Conservation (phyloP, 2,113 vertebrate species). For the Lophura nycthemera region DNA sequence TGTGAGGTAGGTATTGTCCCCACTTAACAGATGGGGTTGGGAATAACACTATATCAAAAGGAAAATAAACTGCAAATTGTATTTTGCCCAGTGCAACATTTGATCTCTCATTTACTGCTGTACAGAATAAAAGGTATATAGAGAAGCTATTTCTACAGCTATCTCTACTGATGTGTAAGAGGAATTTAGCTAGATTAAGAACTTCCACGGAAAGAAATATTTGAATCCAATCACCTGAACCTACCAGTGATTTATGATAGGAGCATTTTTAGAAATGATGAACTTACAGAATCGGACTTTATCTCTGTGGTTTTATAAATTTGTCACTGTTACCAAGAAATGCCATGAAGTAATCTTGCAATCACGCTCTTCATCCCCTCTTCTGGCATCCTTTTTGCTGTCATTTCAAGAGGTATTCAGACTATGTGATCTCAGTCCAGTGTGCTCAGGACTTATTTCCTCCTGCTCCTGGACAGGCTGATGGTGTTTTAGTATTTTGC, state of each 20-base stretch:
- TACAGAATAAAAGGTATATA: background rate
- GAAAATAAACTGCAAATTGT: background rate
- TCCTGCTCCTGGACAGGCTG: background rate
- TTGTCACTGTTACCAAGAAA: background rate
- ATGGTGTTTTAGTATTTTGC: background rate
- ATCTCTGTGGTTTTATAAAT: background rate
- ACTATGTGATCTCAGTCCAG: background rate
- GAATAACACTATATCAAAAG: background rate
- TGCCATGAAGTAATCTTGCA: background rate
- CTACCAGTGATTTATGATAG: background rate
- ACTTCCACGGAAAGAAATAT: background rate
- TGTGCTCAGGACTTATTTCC: background rate
- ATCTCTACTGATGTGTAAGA: background rate
- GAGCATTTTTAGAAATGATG: background rate
- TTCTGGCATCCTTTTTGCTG: background rate
- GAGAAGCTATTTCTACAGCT: background rate
- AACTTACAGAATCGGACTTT: background rate
- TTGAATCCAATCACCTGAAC: background rate
- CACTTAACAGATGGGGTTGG: background rate
- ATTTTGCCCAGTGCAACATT: background rate
- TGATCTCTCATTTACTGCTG: background rate
- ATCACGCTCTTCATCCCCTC: background rate
- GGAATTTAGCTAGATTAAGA: background rate
- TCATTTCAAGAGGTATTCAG: background rate
- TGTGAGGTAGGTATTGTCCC: conserved; percentile 16